Evolutionary conservation across 2,888 invertebrate species (phyloP).

Genomic region (Lypha dubia): DNA sequence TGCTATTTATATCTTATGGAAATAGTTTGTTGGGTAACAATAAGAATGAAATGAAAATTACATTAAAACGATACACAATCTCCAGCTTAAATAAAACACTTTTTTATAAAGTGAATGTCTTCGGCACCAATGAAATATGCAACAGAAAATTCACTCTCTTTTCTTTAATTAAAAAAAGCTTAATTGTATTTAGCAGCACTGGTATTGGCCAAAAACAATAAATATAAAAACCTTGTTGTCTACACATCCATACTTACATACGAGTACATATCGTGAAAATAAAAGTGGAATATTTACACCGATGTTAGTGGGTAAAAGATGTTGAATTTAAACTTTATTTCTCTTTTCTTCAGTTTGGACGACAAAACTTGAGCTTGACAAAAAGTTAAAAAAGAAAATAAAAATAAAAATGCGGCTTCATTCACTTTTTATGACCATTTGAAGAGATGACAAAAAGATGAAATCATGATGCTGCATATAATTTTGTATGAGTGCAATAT

Average conservation of each 20-base stretch:
- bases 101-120: constrained; percentile 51
- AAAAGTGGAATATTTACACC: neutral
- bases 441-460: constrained; percentile 35
- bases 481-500: neutral
- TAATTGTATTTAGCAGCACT: neutral
- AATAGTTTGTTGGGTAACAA: too few relatives aligned
- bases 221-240: neutral
- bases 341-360: neutral
- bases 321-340: constrained; percentile 11
- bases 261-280: neutral
- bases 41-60: constrained; percentile 9
- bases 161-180: neutral
- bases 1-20: too few relatives aligned
- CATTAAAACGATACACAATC: neutral
- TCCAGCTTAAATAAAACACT: constrained; percentile 26
- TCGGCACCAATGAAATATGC: neutral
- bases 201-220: neutral
- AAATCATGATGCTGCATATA: constrained; percentile 31
- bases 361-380: constrained; percentile 22
- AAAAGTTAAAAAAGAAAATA: neutral
- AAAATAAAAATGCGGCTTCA: constrained; percentile 39
- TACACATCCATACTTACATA: too few relatives aligned
- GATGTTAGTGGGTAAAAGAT: constrained; percentile 11
- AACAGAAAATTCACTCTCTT: constrained; percentile 28
- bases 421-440: constrained; percentile 61